Evolutionary conservation across 1,140 invertebrate species (phyloP), one percentile per base, ranked within the genome.

Genomic region (Laodelphax striatellus): DNA sequence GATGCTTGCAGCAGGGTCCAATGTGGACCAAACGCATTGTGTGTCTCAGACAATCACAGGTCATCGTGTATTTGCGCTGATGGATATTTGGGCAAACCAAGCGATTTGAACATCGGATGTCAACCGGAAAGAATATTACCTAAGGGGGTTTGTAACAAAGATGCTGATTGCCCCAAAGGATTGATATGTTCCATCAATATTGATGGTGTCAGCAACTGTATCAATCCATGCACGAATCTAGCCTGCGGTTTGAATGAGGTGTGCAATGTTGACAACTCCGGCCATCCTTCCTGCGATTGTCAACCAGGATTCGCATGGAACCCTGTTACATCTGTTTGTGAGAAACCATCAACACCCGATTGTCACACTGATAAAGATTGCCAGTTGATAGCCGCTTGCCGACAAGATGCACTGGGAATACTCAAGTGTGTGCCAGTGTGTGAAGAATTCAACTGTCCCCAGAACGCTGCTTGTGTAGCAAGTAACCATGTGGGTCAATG

Each of bases 21-120:
- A 67, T 94, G 92, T 71, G 92, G 92, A 13, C 90, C 91, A 1
- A 94, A 94, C 72, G 90, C 91, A 4, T 72, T 92, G 1, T 95
- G 92, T 69, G 79, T 92, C 0, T 82, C 86, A 19, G 81, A 88
- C 58, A 85, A 88, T 67, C 90, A 93, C 71, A 79, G 85, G 43
- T 89, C 90, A 1, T 82, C 86, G 10, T 95, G 92, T 70, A 81
- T 93, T 46, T 95, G 92, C 70, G 74, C 83, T 21, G 84, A 90
- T 60, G 87, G 86, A 0, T 91, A 84, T 68, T 72, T 77, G 17
- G 91, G 90, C 10, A 88, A 90, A 71, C 87, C 91, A 0, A 83
- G 80, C 64, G 86, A 93, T 71, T 73, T 90, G 14, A 75, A 79
- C 42, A 74, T 81, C 9, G 89, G 90, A 5, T 93, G 90, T 67